Evolutionary conservation across 2,113 vertebrate species (phyloP).

Genomic region (Nanorana parkeri): DNA sequence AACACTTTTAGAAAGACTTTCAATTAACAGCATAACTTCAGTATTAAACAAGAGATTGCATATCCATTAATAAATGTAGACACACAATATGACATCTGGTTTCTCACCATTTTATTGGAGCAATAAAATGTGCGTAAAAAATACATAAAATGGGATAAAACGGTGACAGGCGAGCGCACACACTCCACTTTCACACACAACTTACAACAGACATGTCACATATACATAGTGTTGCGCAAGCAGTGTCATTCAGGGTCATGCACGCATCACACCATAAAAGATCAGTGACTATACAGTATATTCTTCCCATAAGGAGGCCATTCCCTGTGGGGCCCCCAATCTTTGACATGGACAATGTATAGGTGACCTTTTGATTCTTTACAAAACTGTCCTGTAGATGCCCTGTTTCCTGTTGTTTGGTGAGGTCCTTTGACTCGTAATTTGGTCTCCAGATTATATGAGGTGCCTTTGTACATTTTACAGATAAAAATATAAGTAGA

Average conservation of each 20-base stretch:
- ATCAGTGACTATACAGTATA: slow-evolving; percentile 17
- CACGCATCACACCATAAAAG: background rate
- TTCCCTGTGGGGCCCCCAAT: too few species aligned
- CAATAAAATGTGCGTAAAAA: slow-evolving; percentile 56
- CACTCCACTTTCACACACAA: background rate
- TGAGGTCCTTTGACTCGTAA: background rate
- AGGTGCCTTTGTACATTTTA: background rate
- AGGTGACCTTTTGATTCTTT: background rate
- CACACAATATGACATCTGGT: background rate
- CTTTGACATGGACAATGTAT: background rate
- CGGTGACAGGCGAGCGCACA: slow-evolving; percentile 52
- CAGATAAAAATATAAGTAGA: slow-evolving; percentile 14
- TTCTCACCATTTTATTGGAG: slow-evolving; percentile 34
- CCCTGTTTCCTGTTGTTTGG: background rate
- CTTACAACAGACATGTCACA: background rate
- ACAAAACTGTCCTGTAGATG: background rate
- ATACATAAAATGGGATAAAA: slow-evolving; percentile 45
- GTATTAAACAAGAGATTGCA: too few species aligned
- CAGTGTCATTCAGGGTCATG: slow-evolving; percentile 5
- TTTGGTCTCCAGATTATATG: background rate
- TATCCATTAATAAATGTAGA: too few species aligned
- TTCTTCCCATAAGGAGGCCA: background rate
- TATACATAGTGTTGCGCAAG: slow-evolving; percentile 24
- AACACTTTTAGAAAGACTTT: too few species aligned
- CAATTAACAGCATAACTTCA: too few species aligned